A percentile compares a stretch with the other conserved stretches of the same genome.
Conservation (phyloP, 2,797 vertebrate species). For the Esox masquinongy region DNA sequence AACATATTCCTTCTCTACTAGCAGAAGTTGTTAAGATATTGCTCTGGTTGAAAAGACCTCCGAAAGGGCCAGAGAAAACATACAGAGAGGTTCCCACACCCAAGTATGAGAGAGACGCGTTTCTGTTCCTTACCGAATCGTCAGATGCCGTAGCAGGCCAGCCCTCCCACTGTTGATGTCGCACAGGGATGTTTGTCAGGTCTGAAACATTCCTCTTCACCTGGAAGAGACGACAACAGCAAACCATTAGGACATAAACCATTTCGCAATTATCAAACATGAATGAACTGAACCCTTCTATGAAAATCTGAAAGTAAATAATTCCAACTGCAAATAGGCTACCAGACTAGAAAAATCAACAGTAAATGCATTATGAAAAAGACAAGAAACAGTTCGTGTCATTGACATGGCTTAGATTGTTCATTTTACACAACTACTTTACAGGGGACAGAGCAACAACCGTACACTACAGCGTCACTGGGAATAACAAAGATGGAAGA, state of each 20-base stretch:
- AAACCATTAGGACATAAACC: neutral
- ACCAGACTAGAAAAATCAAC: neutral
- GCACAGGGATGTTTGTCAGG: conserved; percentile 97
- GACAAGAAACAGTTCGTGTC: neutral
- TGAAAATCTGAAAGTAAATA: neutral
- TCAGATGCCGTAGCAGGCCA: conserved; percentile 93
- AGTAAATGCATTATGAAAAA: conserved; percentile 17
- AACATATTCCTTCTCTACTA: neutral
- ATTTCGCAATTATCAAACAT: neutral
- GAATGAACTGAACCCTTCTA: neutral
- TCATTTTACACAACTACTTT: conserved; percentile 8
- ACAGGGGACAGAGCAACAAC: conserved; percentile 9
- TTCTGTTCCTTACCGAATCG: conserved; percentile 84
- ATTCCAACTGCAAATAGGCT: neutral
- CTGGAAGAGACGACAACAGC: conserved; percentile 60
- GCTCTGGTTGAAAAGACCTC: no score
- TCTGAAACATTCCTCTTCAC: conserved; percentile 97
- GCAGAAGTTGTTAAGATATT: no score
- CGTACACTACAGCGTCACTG: neutral
- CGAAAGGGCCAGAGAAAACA: neutral
- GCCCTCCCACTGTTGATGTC: conserved; percentile 97
- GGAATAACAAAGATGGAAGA: conserved; percentile 5
- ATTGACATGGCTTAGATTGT: neutral
- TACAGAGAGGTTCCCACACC: neutral
- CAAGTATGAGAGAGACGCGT: neutral